phyloP scores from a whole-genome alignment of 2,113 vertebrate genomes.

The Willisornis vidua region DNA sequence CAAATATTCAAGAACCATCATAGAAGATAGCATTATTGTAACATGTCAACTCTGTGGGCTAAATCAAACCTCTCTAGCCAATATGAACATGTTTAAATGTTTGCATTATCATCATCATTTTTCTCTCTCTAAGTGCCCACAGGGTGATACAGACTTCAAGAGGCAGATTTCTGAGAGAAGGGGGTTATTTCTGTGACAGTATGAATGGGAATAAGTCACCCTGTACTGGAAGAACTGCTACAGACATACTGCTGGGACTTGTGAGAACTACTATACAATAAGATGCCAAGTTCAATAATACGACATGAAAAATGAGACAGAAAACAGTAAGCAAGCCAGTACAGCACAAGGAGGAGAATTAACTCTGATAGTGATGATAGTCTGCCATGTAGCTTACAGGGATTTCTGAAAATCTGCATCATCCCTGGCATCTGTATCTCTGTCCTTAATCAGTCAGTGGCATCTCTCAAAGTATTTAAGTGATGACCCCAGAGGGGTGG shows the following conservation, averaged over 20 bases:
- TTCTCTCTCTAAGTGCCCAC: neutral
- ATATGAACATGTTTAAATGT: neutral
- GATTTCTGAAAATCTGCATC: neutral
- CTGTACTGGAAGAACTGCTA: neutral
- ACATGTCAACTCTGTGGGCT: neutral
- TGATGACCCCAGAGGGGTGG: neutral
- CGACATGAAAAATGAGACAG: neutral
- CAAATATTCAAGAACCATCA: neutral
- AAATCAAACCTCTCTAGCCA: neutral
- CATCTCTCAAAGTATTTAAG: neutral
- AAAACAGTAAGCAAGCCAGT: neutral
- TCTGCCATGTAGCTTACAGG: neutral
- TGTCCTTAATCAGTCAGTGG: neutral
- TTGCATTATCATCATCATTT: neutral
- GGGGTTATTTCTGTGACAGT: neutral
- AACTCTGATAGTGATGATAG: neutral
- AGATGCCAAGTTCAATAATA: slow-evolving; percentile 3
- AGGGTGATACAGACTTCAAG: neutral
- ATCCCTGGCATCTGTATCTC: neutral
- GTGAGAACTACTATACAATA: neutral
- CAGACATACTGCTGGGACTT: neutral
- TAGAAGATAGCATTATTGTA: slow-evolving; percentile 6
- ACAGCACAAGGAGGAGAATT: neutral
- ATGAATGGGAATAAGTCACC: neutral
- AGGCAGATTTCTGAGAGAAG: neutral